Evolutionary conservation across 2,113 vertebrate species (phyloP).

Genomic region (Periophthalmus modestus): DNA sequence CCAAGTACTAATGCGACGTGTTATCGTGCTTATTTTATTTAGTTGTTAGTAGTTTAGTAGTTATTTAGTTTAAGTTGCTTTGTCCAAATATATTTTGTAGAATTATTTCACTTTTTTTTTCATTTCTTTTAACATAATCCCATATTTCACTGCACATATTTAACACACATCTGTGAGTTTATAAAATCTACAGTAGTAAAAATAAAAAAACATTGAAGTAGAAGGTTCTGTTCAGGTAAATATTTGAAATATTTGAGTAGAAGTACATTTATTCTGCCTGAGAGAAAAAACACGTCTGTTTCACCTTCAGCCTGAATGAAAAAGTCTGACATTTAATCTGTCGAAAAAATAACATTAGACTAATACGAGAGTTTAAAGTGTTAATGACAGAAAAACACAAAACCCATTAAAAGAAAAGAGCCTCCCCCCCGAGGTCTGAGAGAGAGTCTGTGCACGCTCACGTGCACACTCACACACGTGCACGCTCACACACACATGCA

Average conservation of each 20-base stretch:
- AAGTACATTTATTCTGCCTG: not conserved
- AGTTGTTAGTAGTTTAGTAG: too few relatives aligned
- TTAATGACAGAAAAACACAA: slow-evolving; percentile 65
- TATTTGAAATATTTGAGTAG: not conserved
- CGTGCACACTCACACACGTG: too few relatives aligned
- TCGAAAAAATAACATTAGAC: slow-evolving; percentile 38
- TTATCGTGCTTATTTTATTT: too few relatives aligned
- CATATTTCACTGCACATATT: too few relatives aligned
- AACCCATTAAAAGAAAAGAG: slow-evolving; percentile 66
- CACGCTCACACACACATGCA: slow-evolving; percentile 3
- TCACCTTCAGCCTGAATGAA: slow-evolving; percentile 27
- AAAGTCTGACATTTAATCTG: slow-evolving; percentile 54
- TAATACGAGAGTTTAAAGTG: slow-evolving; percentile 7
- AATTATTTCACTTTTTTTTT: too few relatives aligned
- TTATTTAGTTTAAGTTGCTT: too few relatives aligned
- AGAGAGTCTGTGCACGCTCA: slow-evolving; percentile 46
- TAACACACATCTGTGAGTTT: too few relatives aligned
- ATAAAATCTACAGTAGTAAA: too few relatives aligned
- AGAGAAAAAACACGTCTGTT: slow-evolving; percentile 30
- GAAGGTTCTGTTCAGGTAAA: not conserved
- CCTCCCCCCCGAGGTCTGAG: slow-evolving; percentile 60
- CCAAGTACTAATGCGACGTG: too few relatives aligned
- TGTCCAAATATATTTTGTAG: too few relatives aligned
- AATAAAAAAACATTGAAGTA: too few relatives aligned
- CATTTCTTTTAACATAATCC: too few relatives aligned